Evolutionary conservation across 2,113 vertebrate species (phyloP), one percentile per base, ranked within the genome.

Genomic region (Nematolebias whitei): DNA sequence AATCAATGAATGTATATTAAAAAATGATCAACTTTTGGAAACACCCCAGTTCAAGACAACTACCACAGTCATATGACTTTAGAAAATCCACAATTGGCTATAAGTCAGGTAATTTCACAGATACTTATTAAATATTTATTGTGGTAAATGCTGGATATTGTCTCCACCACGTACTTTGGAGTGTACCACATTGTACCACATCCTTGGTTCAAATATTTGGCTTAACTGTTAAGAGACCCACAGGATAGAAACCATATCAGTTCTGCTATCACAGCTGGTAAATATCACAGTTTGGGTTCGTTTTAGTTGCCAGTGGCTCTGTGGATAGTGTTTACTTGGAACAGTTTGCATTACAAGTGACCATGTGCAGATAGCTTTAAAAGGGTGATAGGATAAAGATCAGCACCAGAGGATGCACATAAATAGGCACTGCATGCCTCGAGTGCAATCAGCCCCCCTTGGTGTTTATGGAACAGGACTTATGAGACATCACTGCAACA

Each of bases 361-460:
- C 45, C 38, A 57, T 63, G 45, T 64, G 16, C 11, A 35, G 19
- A 57, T 32, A 48, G 14, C 38, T 59, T 38, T 26, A 71, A 61
- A 62, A 43, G 32, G 15, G 20, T 49, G 54, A 16, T 5, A 20
- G 18, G 68, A 55, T 69, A 48, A 50, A 14, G 47, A 48, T 70
- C 20, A 69, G 39, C 18, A 48, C n/a, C 44, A 48, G 16, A 52
- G 40, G 51, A 76, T 62, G 40, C 29, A 35, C 10, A 74, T 56
- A 61, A 68, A 63, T 73, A 39, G n/a, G 32, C 63, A 38, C 65
- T 71, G 59, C 48, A 39, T 54, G 51, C 19, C 35, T 15, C 65
- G 52, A 70, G 38, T 56, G 29, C 71, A 80, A 75, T 80, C 71
- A 80, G 55, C 57, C 57, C 57, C 54, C 59, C 32, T 26, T n/a